Conservation (phyloP, 2,797 vertebrate genomes). For the Micropoecilia bifurca region DNA sequence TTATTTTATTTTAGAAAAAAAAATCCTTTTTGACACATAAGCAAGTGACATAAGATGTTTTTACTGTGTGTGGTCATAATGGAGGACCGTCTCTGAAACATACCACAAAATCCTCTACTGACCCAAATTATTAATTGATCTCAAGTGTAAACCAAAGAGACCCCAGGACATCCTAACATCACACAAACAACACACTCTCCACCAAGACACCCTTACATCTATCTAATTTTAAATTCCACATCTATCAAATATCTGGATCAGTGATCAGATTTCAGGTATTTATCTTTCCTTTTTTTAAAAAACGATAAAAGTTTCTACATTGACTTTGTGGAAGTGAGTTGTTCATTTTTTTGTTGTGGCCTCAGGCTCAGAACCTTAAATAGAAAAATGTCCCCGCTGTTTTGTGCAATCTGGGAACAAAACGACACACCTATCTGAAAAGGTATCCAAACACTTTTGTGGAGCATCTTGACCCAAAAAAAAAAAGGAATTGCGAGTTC, state of each 20-base stretch:
- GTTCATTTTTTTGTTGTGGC: constrained; percentile 60
- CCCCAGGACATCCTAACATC: not conserved
- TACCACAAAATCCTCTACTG: not conserved
- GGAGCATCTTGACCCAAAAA: constrained; percentile 39
- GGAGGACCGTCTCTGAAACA: not conserved
- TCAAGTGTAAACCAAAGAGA: not conserved
- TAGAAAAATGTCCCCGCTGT: constrained; percentile 42
- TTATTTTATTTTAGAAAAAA: not conserved
- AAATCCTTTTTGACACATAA: not conserved
- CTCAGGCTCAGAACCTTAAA: constrained; percentile 55
- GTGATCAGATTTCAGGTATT: constrained; percentile 40
- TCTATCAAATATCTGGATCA: constrained; percentile 29
- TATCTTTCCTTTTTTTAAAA: constrained; percentile 28
- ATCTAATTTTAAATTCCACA: constrained; percentile 6
- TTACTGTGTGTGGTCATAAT: not conserved
- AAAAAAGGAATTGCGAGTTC: constrained; percentile 45
- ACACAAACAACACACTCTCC: not conserved
- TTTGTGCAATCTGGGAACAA: constrained; percentile 58
- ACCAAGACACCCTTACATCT: not conserved
- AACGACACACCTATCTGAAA: constrained; percentile 71
- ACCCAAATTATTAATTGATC: not conserved
- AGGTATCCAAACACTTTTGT: constrained; percentile 63
- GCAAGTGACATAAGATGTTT: not conserved
- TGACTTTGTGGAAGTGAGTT: constrained; percentile 16
- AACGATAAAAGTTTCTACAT: constrained; percentile 48